phyloP scores from a whole-genome alignment of 2,797 vertebrate species.

The Carcharodon carcharias region DNA sequence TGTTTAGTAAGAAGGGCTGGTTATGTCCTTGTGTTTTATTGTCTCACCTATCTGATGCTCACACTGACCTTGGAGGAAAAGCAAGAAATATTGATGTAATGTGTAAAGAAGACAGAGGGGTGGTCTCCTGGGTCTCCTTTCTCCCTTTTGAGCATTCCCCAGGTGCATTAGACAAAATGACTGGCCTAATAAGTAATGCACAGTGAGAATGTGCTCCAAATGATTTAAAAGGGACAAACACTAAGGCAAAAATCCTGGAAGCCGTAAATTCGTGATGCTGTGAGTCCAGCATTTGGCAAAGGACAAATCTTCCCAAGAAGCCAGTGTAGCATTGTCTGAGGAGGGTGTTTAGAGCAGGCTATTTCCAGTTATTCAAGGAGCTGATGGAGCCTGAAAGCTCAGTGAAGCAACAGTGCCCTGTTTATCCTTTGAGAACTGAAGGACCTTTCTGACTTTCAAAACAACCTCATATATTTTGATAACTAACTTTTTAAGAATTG shows the following conservation, averaged over 20 bases:
- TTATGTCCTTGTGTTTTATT: background rate
- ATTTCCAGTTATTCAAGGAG: background rate
- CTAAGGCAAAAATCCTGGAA: background rate
- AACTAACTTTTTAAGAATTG: conserved; percentile 6
- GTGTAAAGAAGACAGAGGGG: background rate
- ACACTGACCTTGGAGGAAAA: background rate
- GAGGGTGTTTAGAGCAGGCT: background rate
- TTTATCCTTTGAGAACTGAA: background rate
- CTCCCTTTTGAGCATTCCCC: background rate
- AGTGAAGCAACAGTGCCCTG: background rate
- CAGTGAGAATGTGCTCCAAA: background rate
- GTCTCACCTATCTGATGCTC: background rate
- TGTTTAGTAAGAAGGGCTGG: background rate
- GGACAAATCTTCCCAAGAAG: background rate
- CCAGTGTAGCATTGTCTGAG: background rate
- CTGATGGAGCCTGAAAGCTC: background rate
- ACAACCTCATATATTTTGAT: background rate
- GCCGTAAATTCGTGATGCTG: background rate
- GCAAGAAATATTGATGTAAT: background rate
- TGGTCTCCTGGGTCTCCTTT: background rate
- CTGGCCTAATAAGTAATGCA: background rate
- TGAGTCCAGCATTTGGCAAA: background rate
- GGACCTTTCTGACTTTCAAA: background rate
- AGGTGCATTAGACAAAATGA: background rate
- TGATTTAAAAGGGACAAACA: background rate